Base-by-base conservation (phyloP, 2,888 invertebrate species). In the Amiota communis region DNA sequence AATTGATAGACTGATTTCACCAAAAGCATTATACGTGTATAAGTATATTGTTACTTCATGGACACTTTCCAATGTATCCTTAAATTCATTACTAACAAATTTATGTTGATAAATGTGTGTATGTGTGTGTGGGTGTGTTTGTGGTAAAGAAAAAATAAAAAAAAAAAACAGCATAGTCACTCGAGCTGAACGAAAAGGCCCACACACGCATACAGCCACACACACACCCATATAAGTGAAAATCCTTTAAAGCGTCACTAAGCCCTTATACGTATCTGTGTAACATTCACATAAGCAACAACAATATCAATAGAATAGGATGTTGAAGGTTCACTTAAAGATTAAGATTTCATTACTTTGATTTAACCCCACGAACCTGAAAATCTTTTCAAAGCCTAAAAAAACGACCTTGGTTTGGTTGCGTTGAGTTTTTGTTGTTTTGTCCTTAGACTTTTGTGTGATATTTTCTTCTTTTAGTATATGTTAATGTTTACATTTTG, bases 161-260 rank as follows among this genome's bases (percentile, higher is more conserved):
- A 46, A 53, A 23, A 56, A 10, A 65, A 65, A 65, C 47, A 17
- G 65, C 65, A 47, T 17, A 12, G 65, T 65, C 65, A 65, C 65
- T 65, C 65, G 49, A 65, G 70, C 48, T 48, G 17, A 70, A 59
- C 46, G 23, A 70, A 70, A 67, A 65, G 59, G 23, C 70, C 70
- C 74, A 72, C 70, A 70, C 72, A 72, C 47, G 4, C 17, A 65
- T 64, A 71, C 64, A 63, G 12, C 46, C 69, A 71, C 70, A 67
- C 70, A 65, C 75, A 36, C 47, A 56, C n/a, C 20, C 70, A 57
- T 23, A 68, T 53, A 49, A 36, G 47, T 20, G 49, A 17, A 71
- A 74, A 72, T 71, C 71, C 36, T 63, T 57, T 69, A 68, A 11
- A 11, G 17, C 59, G 53, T 12, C 8, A 15, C 53, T 53, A 59